These are phyloP conservation scores for Melitaea cinxia DNA, from an alignment of 1,140 invertebrate species.

Conservation along the genomic window DNA sequence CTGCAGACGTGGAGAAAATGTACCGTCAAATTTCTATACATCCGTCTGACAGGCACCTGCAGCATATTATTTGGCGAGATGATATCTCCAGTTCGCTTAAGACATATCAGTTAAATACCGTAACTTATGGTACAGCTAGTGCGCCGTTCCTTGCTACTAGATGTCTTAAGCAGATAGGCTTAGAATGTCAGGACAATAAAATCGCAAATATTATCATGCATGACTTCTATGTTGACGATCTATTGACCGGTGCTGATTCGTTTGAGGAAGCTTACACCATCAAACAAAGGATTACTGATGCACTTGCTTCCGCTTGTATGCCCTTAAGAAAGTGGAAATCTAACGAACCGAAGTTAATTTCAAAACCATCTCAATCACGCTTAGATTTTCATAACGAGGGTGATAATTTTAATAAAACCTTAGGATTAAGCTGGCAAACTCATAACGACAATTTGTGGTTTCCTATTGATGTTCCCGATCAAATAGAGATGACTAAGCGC, in stretches of 20 bases:
- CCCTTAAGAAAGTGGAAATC: conserved; percentile 39
- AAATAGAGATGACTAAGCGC: conserved; percentile 9
- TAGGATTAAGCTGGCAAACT: conserved; percentile 35
- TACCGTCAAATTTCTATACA: neutral
- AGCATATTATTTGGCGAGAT: neutral
- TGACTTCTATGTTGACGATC: conserved; percentile 35
- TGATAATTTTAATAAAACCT: conserved; percentile 29
- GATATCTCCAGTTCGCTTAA: neutral
- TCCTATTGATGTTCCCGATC: neutral
- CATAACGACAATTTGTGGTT: neutral
- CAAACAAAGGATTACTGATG: conserved; percentile 20
- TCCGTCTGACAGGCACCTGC: neutral
- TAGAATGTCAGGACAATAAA: conserved; percentile 12
- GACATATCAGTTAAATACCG: neutral
- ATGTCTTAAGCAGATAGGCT: conserved; percentile 27
- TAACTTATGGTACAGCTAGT: conserved; percentile 18
- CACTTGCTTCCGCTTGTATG: conserved; percentile 27
- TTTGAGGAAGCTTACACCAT: conserved; percentile 23
- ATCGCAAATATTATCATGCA: conserved; percentile 18
- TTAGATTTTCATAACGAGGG: conserved; percentile 36
- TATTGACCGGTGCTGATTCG: conserved; percentile 31
- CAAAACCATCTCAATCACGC: conserved; percentile 12
- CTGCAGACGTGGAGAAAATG: conserved; percentile 5
- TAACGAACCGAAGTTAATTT: conserved; percentile 23
- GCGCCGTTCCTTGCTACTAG: conserved; percentile 28